phyloP scores from a whole-genome alignment of 2,888 invertebrate genomes.

The Salpingus planirostris region DNA sequence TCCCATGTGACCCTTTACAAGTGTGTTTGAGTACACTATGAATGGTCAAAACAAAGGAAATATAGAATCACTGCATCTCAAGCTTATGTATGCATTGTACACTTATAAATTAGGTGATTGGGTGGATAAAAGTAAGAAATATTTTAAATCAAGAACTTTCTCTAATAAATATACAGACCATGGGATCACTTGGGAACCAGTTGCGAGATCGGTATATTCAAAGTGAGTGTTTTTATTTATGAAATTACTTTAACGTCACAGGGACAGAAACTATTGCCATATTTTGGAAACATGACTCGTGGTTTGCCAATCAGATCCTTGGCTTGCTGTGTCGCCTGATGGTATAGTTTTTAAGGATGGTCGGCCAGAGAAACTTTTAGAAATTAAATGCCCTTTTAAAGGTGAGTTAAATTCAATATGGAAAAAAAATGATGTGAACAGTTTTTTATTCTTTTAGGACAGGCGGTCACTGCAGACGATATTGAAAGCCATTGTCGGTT shows the following conservation, averaged over 20 bases:
- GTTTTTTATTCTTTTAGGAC: background rate
- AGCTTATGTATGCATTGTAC: background rate
- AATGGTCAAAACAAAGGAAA: background rate
- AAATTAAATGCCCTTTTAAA: conserved; percentile 1
- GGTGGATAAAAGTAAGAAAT: conserved; percentile 1
- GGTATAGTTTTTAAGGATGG: background rate
- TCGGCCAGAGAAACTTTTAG: background rate
- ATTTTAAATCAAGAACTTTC: background rate
- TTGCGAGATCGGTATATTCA: conserved; percentile 1
- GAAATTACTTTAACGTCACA: too few species aligned
- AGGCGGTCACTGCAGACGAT: background rate
- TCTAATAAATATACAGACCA: conserved; percentile 1
- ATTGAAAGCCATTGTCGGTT: background rate
- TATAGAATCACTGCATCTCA: conserved; percentile 1
- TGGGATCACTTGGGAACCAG: conserved; percentile 1
- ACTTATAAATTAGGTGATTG: background rate
- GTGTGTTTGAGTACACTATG: conserved; percentile 1
- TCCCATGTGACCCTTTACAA: background rate
- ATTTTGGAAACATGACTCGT: background rate
- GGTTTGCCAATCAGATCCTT: background rate
- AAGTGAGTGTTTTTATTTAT: background rate
- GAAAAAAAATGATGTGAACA: background rate
- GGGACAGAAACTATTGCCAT: background rate
- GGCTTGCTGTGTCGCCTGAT: conserved; percentile 1
- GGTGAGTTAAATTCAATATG: background rate